These are phyloP conservation scores for Anoplophora glabripennis DNA, from an alignment of 1,140 invertebrate genomes.

Conservation along the genomic window DNA sequence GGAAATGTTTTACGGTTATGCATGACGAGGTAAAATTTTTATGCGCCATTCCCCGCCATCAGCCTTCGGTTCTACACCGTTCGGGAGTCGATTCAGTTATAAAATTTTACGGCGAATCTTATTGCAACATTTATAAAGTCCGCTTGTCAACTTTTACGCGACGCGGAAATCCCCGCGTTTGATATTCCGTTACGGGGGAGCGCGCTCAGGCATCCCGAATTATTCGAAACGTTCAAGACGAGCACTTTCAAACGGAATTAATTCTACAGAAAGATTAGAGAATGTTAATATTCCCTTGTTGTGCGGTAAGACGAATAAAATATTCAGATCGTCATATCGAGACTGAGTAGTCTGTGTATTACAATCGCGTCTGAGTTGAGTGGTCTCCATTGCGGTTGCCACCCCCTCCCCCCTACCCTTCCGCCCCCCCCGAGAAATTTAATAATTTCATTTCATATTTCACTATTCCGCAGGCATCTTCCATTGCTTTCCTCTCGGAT, in stretches of 20 bases:
- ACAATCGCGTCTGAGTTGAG: constrained; percentile 20
- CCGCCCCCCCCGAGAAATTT: constrained; percentile 4
- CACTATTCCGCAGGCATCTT: not conserved
- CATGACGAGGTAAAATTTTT: too few relatives aligned
- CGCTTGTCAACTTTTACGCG: constrained; percentile 3
- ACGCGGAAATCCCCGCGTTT: constrained; percentile 10
- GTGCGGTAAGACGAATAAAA: constrained; percentile 27
- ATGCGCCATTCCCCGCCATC: too few relatives aligned
- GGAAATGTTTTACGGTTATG: too few relatives aligned
- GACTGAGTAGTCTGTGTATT: constrained; percentile 20
- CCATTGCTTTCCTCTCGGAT: constrained; percentile 10
- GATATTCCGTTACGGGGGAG: constrained; percentile 14
- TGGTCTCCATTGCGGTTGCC: constrained; percentile 22
- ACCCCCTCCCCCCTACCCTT: not conserved
- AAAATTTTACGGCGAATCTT: too few relatives aligned
- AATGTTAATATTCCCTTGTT: constrained; percentile 27
- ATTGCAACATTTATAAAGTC: too few relatives aligned
- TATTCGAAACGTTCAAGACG: constrained; percentile 22
- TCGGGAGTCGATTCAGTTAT: too few relatives aligned
- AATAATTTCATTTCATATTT: constrained; percentile 15
- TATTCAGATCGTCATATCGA: constrained; percentile 25
- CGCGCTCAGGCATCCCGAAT: constrained; percentile 14
- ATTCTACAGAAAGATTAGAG: constrained; percentile 22
- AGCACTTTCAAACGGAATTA: constrained; percentile 25
- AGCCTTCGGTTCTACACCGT: too few relatives aligned